Evolutionary conservation across 2,888 invertebrate species (phyloP), one percentile per base, ranked within the genome.

Genomic region (Pegoplata infirma): DNA sequence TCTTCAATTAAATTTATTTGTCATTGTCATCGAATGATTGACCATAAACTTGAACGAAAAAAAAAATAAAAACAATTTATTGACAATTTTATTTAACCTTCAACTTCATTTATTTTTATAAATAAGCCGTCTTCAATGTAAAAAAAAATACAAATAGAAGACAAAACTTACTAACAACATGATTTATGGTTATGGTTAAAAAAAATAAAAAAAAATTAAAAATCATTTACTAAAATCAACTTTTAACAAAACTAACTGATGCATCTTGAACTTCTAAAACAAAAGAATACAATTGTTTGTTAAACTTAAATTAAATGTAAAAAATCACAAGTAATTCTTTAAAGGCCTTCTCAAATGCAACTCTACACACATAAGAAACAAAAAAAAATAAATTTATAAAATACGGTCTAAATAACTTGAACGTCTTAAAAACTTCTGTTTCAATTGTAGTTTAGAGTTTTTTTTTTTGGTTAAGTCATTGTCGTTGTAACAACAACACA

Each of bases 261-360:
- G 77, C 80, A 67, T 77, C 80, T 74, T 59, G 49, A 74, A 71
- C 72, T 73, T 64, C 77, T 73, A 47, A 63, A 74, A 66, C 69
- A 68, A 78, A n/a, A 84, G 84, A 86, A 83, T 85, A 84, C 83
- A 85, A 84, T 73, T 83, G 85, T 81, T 55, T 36, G 36, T 36
- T 36, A 36, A 2, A 36, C 1, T 1, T n/a, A n/a, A 25, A 25
- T 25, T 5, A 25, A 25, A 25, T 5, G 6, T 25, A 12, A 36
- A 36, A 36, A 36, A 36, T 2, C 2, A n/a, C n/a, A n/a, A n/a
- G 28, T 28, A 4, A 4, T 32, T 32, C 36, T 40, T n/a, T 40
- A n/a, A 40, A 12, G 36, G n/a, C 36, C n/a, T n/a, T n/a, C n/a
- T 32, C 12, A 32, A 32, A 32, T 10, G 32, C 10, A n/a, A n/a